Base-by-base conservation (phyloP, 2,888 invertebrate genomes). In the Papilio gigon region DNA sequence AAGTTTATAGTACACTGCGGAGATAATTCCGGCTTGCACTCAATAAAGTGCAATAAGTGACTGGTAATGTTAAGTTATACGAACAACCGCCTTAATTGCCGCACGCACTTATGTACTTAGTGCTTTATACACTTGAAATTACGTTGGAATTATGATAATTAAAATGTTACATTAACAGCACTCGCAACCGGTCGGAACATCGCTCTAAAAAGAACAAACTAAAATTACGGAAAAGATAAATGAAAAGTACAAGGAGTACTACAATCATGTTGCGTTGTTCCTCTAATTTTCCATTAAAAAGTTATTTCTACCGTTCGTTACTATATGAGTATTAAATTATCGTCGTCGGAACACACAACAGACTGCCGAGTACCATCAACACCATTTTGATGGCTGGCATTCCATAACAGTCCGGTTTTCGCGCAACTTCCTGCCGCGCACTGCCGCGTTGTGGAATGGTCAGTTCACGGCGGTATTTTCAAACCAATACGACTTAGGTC, bases 21-120 rank as follows among this genome's bases (percentile, higher is more conserved):
- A 70, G 69, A 68, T 72, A 70, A 70, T 68, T 59, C 59, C 53
- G 42, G 50, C 47, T 69, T 35, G 69, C 62, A 68, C 59, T 71
- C 59, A 62, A 71, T 62, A 63, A 71, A 60, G 17, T 67, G 67
- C 70, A 58, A 68, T 72, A 67, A 73, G 61, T 69, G 61, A 27
- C 42, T 58, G 70, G 30, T 70, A 70, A 71, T 56, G 70, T 33
- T 70, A 70, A 71, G 27, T 68, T 17, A 35, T 42, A 53, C 25
- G 11, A 30, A 33, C 62, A 58, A 68, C 68, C 22, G 22, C 59
- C 37, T 67, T 56, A 17, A 56, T 56, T 30, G 53, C 30, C 30
- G 9, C 17, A 3, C 3, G 53, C 17, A 56, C 30, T 56, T 56
- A 25, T 27, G 9, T 50, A 17, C 9, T 17, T 1, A 56, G 30